Percentiles rank a stretch among this genome's conserved stretches.
phyloP scores from a whole-genome alignment of 2,888 invertebrate species.

The Euplexia lucipara region DNA sequence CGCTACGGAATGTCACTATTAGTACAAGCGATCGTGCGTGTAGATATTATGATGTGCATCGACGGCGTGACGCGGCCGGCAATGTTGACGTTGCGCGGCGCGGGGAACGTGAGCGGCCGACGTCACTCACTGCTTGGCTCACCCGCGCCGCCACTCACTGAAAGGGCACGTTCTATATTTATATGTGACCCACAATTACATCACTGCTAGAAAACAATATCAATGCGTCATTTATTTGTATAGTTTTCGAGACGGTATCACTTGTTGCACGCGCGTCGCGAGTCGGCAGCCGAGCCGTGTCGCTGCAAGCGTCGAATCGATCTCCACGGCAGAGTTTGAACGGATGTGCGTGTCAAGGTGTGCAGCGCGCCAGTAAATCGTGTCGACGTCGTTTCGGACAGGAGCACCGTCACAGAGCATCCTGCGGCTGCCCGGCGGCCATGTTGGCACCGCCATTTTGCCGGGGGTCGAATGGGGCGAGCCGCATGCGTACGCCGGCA shows the following conservation, averaged over 20 bases:
- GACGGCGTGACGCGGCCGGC: constrained; percentile 83
- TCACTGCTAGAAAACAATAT: constrained; percentile 79
- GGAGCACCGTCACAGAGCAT: constrained; percentile 87
- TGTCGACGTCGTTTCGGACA: constrained; percentile 86
- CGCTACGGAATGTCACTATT: constrained; percentile 65
- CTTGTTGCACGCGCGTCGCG: constrained; percentile 88
- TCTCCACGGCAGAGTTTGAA: constrained; percentile 77
- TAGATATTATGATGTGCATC: constrained; percentile 81
- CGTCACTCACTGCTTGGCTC: constrained; percentile 87
- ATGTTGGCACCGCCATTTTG: constrained; percentile 91
- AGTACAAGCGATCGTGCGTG: constrained; percentile 73
- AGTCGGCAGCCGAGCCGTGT: constrained; percentile 72
- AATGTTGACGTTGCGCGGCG: constrained; percentile 89
- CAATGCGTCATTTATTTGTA: constrained; percentile 77
- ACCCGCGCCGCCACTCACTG: constrained; percentile 87
- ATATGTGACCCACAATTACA: constrained; percentile 85
- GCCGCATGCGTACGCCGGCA: constrained; percentile 90
- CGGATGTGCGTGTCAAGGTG: constrained; percentile 83
- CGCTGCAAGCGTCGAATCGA: constrained; percentile 80
- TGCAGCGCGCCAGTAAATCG: constrained; percentile 81
- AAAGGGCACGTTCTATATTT: constrained; percentile 90
- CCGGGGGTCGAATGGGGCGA: constrained; percentile 86
- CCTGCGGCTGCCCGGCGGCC: constrained; percentile 90
- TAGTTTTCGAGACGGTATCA: constrained; percentile 80
- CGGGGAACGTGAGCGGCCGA: constrained; percentile 87